These are phyloP conservation scores for Drosophila suzukii DNA, from an alignment of 1,140 invertebrate genomes.

Conservation along the genomic window DNA sequence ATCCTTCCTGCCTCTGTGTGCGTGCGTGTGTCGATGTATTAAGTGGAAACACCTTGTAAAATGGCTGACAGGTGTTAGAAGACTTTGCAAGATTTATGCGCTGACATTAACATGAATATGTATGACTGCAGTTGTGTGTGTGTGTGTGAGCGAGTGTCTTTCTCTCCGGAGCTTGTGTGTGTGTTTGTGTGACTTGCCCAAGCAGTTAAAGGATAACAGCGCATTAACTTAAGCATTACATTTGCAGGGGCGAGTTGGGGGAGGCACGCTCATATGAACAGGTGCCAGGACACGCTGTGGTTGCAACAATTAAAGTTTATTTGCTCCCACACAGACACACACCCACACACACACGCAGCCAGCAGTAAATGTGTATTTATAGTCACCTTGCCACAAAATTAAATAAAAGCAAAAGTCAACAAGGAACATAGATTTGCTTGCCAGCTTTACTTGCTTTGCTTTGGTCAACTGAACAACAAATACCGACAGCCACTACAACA, in stretches of 20 bases:
- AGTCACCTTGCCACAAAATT: slow-evolving; percentile 80
- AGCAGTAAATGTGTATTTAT: slow-evolving; percentile 72
- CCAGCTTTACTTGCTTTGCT: slow-evolving; percentile 66
- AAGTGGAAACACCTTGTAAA: slow-evolving; percentile 83
- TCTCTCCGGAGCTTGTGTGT: background rate
- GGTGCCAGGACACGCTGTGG: slow-evolving; percentile 74
- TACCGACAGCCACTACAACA: slow-evolving; percentile 33
- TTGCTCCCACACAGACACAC: slow-evolving; percentile 65
- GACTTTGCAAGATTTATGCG: slow-evolving; percentile 82
- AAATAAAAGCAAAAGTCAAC: slow-evolving; percentile 83
- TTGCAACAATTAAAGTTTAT: slow-evolving; percentile 83
- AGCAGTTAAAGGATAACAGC: slow-evolving; percentile 82
- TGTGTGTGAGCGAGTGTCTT: slow-evolving; percentile 11
- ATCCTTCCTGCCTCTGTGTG: slow-evolving; percentile 31
- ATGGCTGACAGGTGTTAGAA: slow-evolving; percentile 83
- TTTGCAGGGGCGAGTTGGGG: slow-evolving; percentile 37
- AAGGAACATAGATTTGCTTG: slow-evolving; percentile 81
- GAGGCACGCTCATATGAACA: slow-evolving; percentile 56
- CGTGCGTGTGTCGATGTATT: slow-evolving; percentile 64
- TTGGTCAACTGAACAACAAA: slow-evolving; percentile 75
- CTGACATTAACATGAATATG: slow-evolving; percentile 83
- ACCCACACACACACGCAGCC: slow-evolving; percentile 23
- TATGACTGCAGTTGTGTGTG: slow-evolving; percentile 55
- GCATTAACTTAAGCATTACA: slow-evolving; percentile 82
- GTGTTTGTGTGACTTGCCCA: slow-evolving; percentile 52